Evolutionary conservation across 2,797 vertebrate species (phyloP), one percentile per base, ranked within the genome.

Genomic region (Tamandua tetradactyla): DNA sequence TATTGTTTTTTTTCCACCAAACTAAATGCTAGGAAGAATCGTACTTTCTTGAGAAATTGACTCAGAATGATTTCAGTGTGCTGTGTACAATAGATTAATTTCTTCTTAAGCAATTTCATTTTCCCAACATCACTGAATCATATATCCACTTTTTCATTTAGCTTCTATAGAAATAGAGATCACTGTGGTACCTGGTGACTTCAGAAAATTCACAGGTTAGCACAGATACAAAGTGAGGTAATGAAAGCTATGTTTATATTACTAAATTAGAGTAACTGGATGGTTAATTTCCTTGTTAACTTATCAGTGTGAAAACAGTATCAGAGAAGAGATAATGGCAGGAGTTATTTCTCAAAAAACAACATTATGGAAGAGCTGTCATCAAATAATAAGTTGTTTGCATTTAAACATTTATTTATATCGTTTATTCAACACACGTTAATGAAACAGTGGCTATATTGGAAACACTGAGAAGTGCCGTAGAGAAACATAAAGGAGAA

Each of bases 141-240:
- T 14, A 72, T 61, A 87, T 69, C 44, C 66, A 61, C 89, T 96
- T 86, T 30, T 83, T 18, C 35, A 86, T n/a, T 96, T 92, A 74
- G 37, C 37, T 35, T 94, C 57, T 25, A n/a, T 23, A 71, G 87
- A 76, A 91, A 84, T 44, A 86, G n/a, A 89, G 64, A 92, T 91
- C 69, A 82, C 61, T 17, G 27, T 66, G 61, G 78, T 92, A 90
- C 20, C 52, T 32, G 75, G 42, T 66, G 66, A 78, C 12, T 59
- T 81, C 32, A 71, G 61, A 72, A 35, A 88, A 52, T 85, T 37
- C 32, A 66, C 32, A 61, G 47, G 25, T 88, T 81, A 68, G 18
- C 78, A 72, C 14, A 93, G 89, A 87, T 35, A 71, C 1, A 32
- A 82, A 13, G 17, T 13, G 37, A 86, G 13, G 27, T 84, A 87